Base-by-base conservation (phyloP, 23 tunicate species). In the Diplosoma virens region DNA sequence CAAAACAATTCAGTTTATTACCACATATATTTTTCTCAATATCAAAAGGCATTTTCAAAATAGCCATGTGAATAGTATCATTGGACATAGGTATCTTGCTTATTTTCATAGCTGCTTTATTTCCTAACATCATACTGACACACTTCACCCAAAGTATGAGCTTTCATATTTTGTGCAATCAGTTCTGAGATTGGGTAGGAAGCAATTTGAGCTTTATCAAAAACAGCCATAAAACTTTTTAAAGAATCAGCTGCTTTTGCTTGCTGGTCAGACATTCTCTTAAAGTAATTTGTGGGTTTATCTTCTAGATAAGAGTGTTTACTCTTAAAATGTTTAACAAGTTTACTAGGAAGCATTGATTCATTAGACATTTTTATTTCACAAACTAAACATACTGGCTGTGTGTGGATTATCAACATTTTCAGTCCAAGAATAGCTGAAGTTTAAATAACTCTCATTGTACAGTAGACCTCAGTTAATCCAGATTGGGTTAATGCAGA, bases 91-190 rank as follows among this genome's bases (percentile, higher is more conserved):
- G 22, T 56, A 56, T 56, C 64, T 56, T 56, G 64, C 64, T 14
- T 56, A 9, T 56, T 56, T 14, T 56, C 6, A n/a, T 16, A 11
- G 64, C 64, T 56, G 64, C 64, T 56, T 56, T 21, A 6, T 56
- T 56, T 56, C 64, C 64, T n/a, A 56, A n/a, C 64, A 45, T 45
- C 52, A 16, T 45, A 45, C 52, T 45, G 52, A 45, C 52, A 45
- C 11, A 9, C 52, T 45, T 45, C 52, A 45, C 52, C 52, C 16
- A 14, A 56, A 56, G 64, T 56, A 56, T 56, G 22, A 56, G 64
- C 64, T 56, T 56, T 56, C 64, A 56, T 56, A 56, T 56, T 56
- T n/a, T 56, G 64, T 16, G 64, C 64, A 56, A 56, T 56, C 64
- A 56, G 21, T 56, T 56, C 64, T 16, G 64, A 56, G 64, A 56